phyloP scores from a whole-genome alignment of 2,797 vertebrate genomes.

The Phrynocephalus guinanensis region DNA sequence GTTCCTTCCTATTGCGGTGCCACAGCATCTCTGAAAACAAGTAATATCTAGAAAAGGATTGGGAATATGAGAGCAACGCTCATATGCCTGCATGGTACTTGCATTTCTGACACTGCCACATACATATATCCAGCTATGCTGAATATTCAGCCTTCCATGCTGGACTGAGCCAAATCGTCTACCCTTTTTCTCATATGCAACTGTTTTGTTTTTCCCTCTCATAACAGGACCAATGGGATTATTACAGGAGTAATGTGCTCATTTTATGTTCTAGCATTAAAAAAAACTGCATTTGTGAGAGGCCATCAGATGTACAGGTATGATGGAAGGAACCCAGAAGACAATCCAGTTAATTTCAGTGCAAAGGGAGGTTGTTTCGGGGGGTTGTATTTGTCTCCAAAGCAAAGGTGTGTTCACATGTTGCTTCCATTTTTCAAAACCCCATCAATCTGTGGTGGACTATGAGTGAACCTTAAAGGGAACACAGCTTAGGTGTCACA shows the following conservation, averaged over 20 bases:
- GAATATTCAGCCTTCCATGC: not conserved
- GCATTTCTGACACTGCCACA: no score
- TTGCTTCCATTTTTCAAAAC: not conserved
- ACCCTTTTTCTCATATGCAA: not conserved
- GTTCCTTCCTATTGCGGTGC: not conserved
- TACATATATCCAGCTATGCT: not conserved
- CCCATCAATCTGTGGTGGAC: not conserved
- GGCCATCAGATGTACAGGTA: not conserved
- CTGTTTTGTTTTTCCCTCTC: not conserved
- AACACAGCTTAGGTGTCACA: not conserved
- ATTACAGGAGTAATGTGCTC: not conserved
- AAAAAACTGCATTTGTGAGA: not conserved
- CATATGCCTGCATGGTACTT: not conserved
- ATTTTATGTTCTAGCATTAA: not conserved
- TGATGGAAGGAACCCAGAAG: not conserved
- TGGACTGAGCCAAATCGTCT: not conserved
- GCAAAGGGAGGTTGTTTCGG: not conserved
- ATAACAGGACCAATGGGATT: not conserved
- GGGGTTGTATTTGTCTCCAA: not conserved
- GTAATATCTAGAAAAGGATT: not conserved
- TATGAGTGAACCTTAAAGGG: not conserved
- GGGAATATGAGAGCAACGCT: not conserved
- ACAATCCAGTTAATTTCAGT: not conserved
- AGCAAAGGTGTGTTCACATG: not conserved
- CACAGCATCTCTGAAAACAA: not conserved